phyloP scores from a whole-genome alignment of 2,888 invertebrate genomes.

The Cremastinae sp. region DNA sequence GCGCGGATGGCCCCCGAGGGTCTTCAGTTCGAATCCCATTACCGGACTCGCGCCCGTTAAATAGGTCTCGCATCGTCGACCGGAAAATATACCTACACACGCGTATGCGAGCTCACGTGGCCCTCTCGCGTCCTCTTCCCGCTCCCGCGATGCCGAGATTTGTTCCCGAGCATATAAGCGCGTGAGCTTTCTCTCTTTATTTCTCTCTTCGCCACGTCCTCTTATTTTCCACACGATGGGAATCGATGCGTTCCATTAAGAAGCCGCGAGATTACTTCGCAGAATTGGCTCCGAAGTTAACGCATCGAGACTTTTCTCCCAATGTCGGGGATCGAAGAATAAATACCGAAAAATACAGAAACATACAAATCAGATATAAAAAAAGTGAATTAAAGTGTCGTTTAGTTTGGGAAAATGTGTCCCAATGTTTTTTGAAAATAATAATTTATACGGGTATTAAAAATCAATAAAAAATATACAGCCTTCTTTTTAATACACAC shows the following conservation, averaged over 20 bases:
- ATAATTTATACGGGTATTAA: no score
- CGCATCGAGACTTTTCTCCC: conserved; percentile 16
- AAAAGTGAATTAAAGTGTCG: no score
- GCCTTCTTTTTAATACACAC: no score
- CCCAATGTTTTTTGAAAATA: no score
- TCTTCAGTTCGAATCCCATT: conserved; percentile 80
- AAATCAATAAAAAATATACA: no score
- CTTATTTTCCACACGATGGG: conserved; percentile 74
- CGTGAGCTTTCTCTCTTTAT: conserved; percentile 61
- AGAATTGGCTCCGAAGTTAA: conserved; percentile 70
- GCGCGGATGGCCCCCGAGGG: conserved; percentile 78
- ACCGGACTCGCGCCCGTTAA: conserved; percentile 81
- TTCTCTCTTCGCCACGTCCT: conserved; percentile 51
- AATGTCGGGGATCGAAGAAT: conserved; percentile 31
- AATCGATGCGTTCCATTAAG: conserved; percentile 78
- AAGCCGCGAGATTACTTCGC: conserved; percentile 66
- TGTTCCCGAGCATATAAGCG: not conserved
- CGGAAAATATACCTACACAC: conserved; percentile 78
- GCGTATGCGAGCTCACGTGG: conserved; percentile 49
- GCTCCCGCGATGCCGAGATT: not conserved
- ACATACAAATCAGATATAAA: no score
- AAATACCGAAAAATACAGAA: not conserved
- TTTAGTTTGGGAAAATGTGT: no score
- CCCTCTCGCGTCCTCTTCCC: conserved; percentile 56
- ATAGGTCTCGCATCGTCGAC: conserved; percentile 81